Conservation (phyloP, 2,113 vertebrate genomes). For the Xiphophorus hellerii region DNA sequence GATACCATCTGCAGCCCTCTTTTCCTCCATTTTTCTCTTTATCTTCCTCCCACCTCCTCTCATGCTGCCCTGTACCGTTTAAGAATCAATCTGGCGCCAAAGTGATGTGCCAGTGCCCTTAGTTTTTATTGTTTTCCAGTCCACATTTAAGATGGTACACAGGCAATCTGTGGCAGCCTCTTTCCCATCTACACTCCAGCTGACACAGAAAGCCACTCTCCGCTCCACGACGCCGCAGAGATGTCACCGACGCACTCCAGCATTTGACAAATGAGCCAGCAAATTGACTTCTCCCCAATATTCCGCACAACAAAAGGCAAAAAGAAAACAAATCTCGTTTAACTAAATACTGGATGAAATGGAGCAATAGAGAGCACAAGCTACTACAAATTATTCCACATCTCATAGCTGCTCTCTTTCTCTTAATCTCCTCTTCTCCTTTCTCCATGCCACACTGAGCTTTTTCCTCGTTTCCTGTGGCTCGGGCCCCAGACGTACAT, state of each 20-base stretch:
- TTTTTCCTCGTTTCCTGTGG: constrained; percentile 36
- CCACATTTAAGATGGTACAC: constrained; percentile 60
- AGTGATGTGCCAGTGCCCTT: constrained; percentile 53
- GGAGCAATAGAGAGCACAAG: constrained; percentile 56
- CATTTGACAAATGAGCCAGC: constrained; percentile 78
- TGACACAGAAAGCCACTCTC: constrained; percentile 55
- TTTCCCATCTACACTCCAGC: constrained; percentile 55
- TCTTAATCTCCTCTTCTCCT: constrained; percentile 49
- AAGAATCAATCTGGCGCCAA: constrained; percentile 67
- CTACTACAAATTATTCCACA: constrained; percentile 63
- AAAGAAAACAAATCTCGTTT: constrained; percentile 76
- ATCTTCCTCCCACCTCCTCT: constrained; percentile 16
- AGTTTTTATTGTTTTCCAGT: constrained; percentile 67
- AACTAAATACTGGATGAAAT: constrained; percentile 74
- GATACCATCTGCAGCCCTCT: constrained; percentile 6
- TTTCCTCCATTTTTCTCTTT: constrained; percentile 26
- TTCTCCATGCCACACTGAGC: background rate
- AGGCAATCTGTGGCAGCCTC: constrained; percentile 61
- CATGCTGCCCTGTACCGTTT: constrained; percentile 55
- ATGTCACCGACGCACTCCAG: constrained; percentile 60
- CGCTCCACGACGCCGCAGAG: constrained; percentile 54
- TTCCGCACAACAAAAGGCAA: constrained; percentile 56
- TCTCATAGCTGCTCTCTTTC: constrained; percentile 43
- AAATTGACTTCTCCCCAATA: constrained; percentile 74
- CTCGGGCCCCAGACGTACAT: constrained; percentile 69